Evolutionary conservation across 1,140 invertebrate species (phyloP), one percentile per base, ranked within the genome.

Genomic region (Papilio glaucus): DNA sequence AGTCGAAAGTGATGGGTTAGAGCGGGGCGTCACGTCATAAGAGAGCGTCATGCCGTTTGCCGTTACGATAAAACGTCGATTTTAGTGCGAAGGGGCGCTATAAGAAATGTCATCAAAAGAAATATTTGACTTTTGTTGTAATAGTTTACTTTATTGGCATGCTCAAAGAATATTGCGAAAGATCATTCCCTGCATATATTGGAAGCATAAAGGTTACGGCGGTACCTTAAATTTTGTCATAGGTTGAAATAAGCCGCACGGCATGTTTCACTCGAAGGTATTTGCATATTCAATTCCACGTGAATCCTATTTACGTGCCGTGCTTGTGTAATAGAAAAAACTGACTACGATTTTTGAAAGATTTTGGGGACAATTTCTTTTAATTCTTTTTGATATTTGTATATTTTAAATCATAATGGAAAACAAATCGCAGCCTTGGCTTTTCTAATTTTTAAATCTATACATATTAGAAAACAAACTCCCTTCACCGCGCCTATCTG

Each of bases 251-350:
- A 57, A 57, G 49, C 10, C 49, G 10, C 3, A 10, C 49, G 49
- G 49, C 21, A 57, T 57, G 21, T 26, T 57, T 57, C 49, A 57
- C 49, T 57, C 21, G 24, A 57, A 57, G 21, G 21, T 57, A 57
- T 57, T 57, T 57, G 49, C 49, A 57, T 57, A 57, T 57, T 24
- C 49, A 57, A 57, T 57, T 57, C 49, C 21, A 57, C 49, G 49
- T 57, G 49, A 57, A 57, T 57, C 49, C 9, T 57, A 18, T 10
- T 21, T 24, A 57, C 49, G 49, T 57, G 21, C 49, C 0, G 21
- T 57, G 49, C 49, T 57, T 57, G 4, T 57, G 49, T 57, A 57
- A 57, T 57, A 57, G 49, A 57, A 26, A 57, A 21, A 26, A 26
- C 29, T 33, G 29, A 57, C 1, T 57, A 10, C 18, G 3, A 12